These are phyloP conservation scores for Caiman crocodilus DNA, from an alignment of 2,797 vertebrate species.

Conservation along the genomic window DNA sequence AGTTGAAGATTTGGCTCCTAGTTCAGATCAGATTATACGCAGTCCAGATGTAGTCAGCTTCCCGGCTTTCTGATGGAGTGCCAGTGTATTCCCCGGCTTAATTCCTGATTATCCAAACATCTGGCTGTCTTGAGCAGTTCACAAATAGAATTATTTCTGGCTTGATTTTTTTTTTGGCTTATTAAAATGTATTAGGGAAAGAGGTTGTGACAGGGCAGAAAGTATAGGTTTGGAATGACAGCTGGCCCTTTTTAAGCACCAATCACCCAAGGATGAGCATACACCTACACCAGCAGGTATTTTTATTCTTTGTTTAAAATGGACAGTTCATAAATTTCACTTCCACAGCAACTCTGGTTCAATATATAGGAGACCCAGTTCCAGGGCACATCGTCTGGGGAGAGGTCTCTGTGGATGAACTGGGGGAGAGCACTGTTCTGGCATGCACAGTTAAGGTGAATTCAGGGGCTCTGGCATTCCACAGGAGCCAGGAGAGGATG, in stretches of 20 bases:
- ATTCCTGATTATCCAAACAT: not conserved
- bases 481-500: not conserved
- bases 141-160: not conserved
- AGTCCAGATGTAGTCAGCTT: not conserved
- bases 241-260: not conserved
- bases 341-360: not conserved
- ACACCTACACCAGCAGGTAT: not conserved
- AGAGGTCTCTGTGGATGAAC: not conserved
- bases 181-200: not conserved
- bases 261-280: not conserved
- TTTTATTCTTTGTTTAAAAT: not conserved
- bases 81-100: not conserved
- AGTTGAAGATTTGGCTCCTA: not conserved
- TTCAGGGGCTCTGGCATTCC: not conserved
- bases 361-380: not conserved
- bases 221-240: not conserved
- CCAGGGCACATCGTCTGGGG: no score
- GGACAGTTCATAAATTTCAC: not conserved
- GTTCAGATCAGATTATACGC: not conserved
- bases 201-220: not conserved
- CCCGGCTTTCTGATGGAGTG: not conserved
- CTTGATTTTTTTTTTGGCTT: not conserved
- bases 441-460: not conserved
- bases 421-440: not conserved
- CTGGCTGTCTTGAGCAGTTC: not conserved